Percentiles rank a stretch among this genome's conserved stretches.
Conservation (phyloP, 2,797 vertebrate genomes). For the Falco concolor region DNA sequence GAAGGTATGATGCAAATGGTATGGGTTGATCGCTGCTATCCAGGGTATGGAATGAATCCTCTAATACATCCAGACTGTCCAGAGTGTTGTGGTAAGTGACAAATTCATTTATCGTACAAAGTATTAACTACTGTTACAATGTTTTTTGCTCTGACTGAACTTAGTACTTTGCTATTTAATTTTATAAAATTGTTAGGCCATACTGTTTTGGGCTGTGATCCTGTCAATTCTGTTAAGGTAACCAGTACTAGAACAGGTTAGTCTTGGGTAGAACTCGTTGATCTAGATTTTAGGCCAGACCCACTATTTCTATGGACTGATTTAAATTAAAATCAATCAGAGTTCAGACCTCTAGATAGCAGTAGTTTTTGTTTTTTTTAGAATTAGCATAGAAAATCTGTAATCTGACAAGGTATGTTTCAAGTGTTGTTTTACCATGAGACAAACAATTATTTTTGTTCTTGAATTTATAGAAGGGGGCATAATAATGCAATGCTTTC, state of each 20-base stretch:
- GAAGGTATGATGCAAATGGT: constrained; percentile 62
- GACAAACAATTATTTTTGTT: background rate
- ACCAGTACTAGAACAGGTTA: background rate
- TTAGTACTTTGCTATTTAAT: background rate
- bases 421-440: background rate
- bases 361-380: background rate
- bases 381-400: background rate
- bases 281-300: background rate
- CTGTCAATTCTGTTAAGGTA: background rate
- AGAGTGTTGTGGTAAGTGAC: constrained; percentile 60
- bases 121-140: background rate
- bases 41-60: constrained; percentile 59
- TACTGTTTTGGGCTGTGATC: background rate
- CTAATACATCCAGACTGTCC: constrained; percentile 55
- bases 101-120: background rate
- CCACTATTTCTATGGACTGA: background rate
- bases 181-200: background rate
- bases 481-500: background rate
- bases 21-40: constrained; percentile 44
- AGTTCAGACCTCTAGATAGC: background rate
- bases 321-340: background rate
- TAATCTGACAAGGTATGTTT: background rate
- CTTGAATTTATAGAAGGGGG: background rate
- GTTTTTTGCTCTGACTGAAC: background rate
- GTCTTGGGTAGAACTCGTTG: background rate